These are phyloP conservation scores for Pherbina coryleti DNA, from an alignment of 2,888 invertebrate genomes.

Conservation along the genomic window DNA sequence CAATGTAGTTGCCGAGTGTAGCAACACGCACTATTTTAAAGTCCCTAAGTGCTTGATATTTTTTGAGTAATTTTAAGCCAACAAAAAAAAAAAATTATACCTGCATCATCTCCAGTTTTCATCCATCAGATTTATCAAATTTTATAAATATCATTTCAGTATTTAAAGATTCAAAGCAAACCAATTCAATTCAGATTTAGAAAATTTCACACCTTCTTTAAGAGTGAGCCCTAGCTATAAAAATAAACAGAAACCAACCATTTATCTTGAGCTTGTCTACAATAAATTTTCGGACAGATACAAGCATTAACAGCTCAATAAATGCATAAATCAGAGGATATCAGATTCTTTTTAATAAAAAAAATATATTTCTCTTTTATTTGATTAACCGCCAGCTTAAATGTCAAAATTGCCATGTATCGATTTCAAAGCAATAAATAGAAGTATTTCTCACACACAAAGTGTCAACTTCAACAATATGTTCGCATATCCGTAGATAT, in stretches of 20 bases:
- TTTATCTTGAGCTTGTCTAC: not conserved
- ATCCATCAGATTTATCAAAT: no score
- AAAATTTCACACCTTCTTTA: not conserved
- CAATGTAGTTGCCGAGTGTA: no score
- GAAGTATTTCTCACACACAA: not conserved
- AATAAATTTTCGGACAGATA: no score
- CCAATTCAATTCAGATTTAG: not conserved
- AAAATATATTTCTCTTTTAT: not conserved
- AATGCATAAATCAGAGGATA: not conserved
- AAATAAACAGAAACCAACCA: not conserved
- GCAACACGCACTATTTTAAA: no score
- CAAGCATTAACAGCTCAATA: constrained; percentile 1
- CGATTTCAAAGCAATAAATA: not conserved
- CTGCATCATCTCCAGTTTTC: no score
- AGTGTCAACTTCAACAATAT: constrained; percentile 7
- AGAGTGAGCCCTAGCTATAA: not conserved
- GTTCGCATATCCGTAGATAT: not conserved
- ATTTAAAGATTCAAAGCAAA: no score
- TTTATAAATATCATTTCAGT: no score
- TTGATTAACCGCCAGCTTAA: not conserved
- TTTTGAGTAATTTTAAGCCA: no score
- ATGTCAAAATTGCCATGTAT: no score
- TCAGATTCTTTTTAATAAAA: not conserved
- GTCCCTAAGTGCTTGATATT: no score
- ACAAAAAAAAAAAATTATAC: no score